These are phyloP conservation scores for Drosophila ananassae DNA, from an alignment of 1,140 invertebrate genomes.

Conservation along the genomic window DNA sequence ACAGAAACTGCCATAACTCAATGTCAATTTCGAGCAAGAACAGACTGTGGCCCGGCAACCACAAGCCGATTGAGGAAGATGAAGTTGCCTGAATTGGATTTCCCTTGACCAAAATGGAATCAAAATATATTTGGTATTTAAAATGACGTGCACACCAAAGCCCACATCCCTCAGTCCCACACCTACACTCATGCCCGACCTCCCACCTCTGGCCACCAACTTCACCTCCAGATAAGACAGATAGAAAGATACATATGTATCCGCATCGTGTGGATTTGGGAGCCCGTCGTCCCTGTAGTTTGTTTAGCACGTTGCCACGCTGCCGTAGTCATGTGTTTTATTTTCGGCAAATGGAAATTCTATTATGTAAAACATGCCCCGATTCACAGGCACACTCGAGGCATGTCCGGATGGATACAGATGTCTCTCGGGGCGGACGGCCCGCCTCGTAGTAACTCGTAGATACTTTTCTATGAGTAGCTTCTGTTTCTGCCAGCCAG, in stretches of 20 bases:
- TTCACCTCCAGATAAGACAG: slow-evolving; percentile 1
- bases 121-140: slow-evolving; percentile 60
- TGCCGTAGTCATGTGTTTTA: slow-evolving; percentile 50
- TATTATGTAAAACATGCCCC: slow-evolving; percentile 68
- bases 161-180: background rate
- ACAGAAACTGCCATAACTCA: slow-evolving; percentile 71
- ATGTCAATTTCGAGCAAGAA: slow-evolving; percentile 61
- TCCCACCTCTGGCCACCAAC: slow-evolving; percentile 2
- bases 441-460: slow-evolving; percentile 30
- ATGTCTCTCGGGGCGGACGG: slow-evolving; percentile 12
- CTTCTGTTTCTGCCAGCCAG: background rate
- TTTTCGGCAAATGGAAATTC: slow-evolving; percentile 70
- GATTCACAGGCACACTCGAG: slow-evolving; percentile 34
- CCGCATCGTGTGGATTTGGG: slow-evolving; percentile 47
- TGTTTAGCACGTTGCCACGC: slow-evolving; percentile 47
- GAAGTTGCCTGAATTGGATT: slow-evolving; percentile 50
- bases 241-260: slow-evolving; percentile 31
- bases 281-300: slow-evolving; percentile 6
- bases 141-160: slow-evolving; percentile 49
- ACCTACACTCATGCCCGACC: background rate
- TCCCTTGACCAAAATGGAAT: slow-evolving; percentile 54
- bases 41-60: slow-evolving; percentile 45
- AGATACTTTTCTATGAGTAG: slow-evolving; percentile 19
- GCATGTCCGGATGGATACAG: slow-evolving; percentile 21
- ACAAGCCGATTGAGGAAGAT: slow-evolving; percentile 57